phyloP scores from a whole-genome alignment of 2,888 invertebrate species.

The Polyommatus iphigenia region DNA sequence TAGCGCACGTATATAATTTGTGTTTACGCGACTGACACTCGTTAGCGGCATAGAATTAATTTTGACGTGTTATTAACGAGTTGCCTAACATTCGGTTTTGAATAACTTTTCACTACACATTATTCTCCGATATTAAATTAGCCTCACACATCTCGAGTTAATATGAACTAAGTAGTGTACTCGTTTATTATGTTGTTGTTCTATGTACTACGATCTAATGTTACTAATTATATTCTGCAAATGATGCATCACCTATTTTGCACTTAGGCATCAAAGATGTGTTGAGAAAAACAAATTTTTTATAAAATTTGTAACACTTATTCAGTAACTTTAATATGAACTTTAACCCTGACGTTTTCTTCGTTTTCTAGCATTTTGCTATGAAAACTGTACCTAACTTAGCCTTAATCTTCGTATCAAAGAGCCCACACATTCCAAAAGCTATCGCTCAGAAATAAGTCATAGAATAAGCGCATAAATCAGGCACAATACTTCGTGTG shows the following conservation, averaged over 20 bases:
- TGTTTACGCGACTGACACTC: constrained; percentile 46
- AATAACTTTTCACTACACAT: constrained; percentile 64
- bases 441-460: constrained; percentile 62
- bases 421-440: constrained; percentile 37
- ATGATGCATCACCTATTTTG: no score
- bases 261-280: no score
- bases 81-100: constrained; percentile 58
- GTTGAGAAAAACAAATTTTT: no score
- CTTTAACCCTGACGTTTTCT: neutral
- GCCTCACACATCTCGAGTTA: constrained; percentile 42
- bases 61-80: constrained; percentile 64
- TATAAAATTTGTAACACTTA: no score
- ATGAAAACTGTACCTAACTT: neutral
- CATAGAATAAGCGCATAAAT: constrained; percentile 77
- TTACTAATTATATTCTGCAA: neutral
- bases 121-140: constrained; percentile 46
- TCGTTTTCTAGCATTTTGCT: neutral
- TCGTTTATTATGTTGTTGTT: neutral
- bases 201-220: neutral
- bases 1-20: constrained; percentile 44
- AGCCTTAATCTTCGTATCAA: constrained; percentile 15
- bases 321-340: no score
- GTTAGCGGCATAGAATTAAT: constrained; percentile 62
- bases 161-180: neutral
- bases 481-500: constrained; percentile 60